Percentiles rank a stretch among this genome's conserved stretches.
Evolutionary conservation across 2,797 vertebrate genomes (phyloP).

Genomic region (Crenuchus spilurus): DNA sequence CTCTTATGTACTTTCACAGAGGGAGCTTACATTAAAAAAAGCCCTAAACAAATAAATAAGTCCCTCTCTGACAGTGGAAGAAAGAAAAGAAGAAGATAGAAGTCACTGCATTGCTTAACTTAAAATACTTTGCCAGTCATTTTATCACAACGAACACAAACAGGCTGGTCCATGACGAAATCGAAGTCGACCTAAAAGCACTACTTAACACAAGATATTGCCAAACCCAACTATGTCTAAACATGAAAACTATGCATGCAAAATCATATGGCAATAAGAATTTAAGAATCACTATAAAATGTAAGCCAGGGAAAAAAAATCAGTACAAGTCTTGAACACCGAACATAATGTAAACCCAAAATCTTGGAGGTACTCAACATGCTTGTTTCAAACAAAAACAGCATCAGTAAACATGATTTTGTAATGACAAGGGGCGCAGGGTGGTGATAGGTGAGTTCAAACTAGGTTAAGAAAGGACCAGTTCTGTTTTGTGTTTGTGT

Average conservation of each 20-base stretch:
- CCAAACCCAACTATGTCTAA: constrained; percentile 36
- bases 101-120: constrained; percentile 67
- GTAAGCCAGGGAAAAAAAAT: constrained; percentile 6
- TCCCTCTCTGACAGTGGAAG: neutral
- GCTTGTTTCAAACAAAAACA: neutral
- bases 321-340: neutral
- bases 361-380: constrained; percentile 30
- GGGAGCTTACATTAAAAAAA: neutral
- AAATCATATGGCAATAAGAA: constrained; percentile 8
- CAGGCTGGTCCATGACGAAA: constrained; percentile 52
- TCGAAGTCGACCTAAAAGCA: constrained; percentile 8
- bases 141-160: constrained; percentile 61
- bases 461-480: constrained; percentile 59
- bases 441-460: constrained; percentile 41
- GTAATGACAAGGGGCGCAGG: constrained; percentile 1
- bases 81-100: constrained; percentile 32
- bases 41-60: neutral
- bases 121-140: constrained; percentile 50
- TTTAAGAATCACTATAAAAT: constrained; percentile 18
- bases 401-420: neutral
- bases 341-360: constrained; percentile 22
- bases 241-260: constrained; percentile 36
- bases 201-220: constrained; percentile 24
- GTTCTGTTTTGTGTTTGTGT: constrained; percentile 58
- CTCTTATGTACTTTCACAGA: neutral